Evolutionary conservation across 2,113 vertebrate species (phyloP).

Genomic region (Tupaia chinensis): DNA sequence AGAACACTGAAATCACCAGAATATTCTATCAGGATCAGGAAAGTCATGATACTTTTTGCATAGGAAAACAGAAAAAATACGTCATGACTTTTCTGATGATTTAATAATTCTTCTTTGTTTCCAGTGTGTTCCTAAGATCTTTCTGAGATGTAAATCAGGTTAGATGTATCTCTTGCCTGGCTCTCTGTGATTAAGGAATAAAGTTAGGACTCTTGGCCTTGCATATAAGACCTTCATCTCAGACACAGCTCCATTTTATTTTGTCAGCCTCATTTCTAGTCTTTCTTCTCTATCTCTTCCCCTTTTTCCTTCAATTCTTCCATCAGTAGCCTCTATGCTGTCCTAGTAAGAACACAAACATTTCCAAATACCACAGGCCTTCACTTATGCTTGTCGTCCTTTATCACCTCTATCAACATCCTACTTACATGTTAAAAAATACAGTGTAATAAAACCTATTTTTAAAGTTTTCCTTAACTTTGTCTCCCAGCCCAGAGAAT

Average conservation of each 20-base stretch:
- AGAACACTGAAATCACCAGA: background rate
- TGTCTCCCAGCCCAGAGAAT: background rate
- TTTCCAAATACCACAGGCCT: background rate
- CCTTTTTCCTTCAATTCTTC: background rate
- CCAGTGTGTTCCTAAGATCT: background rate
- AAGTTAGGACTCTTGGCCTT: background rate
- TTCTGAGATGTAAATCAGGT: background rate
- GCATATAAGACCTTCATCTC: rapidly evolving
- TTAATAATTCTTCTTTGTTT: background rate
- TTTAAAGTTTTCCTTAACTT: background rate
- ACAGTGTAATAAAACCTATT: background rate
- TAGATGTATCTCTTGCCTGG: background rate
- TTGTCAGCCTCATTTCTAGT: background rate
- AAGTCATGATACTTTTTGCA: no score
- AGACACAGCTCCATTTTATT: background rate
- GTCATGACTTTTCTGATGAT: no score
- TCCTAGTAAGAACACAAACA: background rate
- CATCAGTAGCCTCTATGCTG: rapidly evolving
- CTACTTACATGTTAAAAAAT: background rate
- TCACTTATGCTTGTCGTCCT: background rate
- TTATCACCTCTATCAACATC: background rate
- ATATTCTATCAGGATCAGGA: background rate
- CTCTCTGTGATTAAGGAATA: background rate
- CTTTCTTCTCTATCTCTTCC: background rate
- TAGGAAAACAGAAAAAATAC: no score